Conservation (phyloP, 2,113 vertebrate genomes). For the Brachyhypopomus occidentalis region DNA sequence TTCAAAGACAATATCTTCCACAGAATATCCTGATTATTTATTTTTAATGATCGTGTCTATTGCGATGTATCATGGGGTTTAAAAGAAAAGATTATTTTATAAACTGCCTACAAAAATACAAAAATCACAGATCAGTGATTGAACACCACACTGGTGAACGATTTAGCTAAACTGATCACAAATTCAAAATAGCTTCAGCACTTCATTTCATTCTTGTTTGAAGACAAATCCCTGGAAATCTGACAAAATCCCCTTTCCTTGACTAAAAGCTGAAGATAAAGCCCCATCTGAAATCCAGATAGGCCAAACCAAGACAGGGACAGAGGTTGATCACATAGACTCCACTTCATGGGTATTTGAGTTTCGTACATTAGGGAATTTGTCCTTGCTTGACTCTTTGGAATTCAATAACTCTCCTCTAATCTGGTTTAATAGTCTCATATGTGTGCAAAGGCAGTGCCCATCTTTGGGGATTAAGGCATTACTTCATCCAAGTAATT, state of each 20-base stretch:
- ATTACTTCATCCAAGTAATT: conserved; percentile 47
- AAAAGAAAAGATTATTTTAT: background rate
- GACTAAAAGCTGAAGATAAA: background rate
- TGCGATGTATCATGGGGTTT: too few relatives aligned
- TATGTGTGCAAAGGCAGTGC: conserved; percentile 36
- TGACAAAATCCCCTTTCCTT: background rate
- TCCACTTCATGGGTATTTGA: background rate
- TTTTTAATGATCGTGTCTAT: too few relatives aligned
- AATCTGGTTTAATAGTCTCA: conserved; percentile 42
- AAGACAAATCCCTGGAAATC: background rate
- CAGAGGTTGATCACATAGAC: conserved; percentile 22
- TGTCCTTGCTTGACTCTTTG: background rate
- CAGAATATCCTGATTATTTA: too few relatives aligned
- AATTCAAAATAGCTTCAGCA: background rate
- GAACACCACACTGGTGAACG: background rate
- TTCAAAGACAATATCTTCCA: too few relatives aligned
- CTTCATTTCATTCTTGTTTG: background rate
- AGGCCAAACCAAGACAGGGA: background rate
- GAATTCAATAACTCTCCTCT: conserved; percentile 36
- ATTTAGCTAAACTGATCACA: background rate
- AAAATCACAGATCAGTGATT: background rate
- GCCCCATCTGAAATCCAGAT: background rate
- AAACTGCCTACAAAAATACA: background rate
- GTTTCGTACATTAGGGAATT: conserved; percentile 35
- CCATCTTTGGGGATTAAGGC: conserved; percentile 40